These are phyloP conservation scores for Actinernus sp. DNA, from an alignment of 92 coral and sea anemone genomes.

Conservation along the genomic window DNA sequence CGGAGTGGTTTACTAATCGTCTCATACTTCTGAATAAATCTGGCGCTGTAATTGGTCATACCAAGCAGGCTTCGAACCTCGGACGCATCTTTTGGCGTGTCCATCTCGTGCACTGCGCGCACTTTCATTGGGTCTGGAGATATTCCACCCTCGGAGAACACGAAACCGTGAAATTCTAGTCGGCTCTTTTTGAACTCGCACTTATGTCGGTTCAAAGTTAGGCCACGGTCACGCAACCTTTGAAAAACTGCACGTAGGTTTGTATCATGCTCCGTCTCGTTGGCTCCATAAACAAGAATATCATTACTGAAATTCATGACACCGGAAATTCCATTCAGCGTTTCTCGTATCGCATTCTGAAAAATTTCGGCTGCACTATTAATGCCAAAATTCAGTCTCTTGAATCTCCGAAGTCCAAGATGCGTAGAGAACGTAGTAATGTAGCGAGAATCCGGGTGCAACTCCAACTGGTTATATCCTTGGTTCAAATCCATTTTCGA, in stretches of 20 bases:
- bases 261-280: conserved; percentile 32
- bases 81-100: conserved; percentile 38
- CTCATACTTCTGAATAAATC: conserved; percentile 33
- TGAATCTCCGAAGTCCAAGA: neutral
- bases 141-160: conserved; percentile 37
- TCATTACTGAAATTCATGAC: conserved; percentile 47
- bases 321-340: conserved; percentile 30
- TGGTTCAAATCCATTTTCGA: conserved; percentile 45
- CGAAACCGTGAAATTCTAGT: conserved; percentile 20
- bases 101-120: conserved; percentile 13
- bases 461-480: neutral
- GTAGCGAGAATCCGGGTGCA: neutral
- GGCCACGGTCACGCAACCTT: conserved; percentile 48
- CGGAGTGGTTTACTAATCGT: conserved; percentile 14
- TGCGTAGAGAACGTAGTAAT: conserved; percentile 1
- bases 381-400: conserved; percentile 31
- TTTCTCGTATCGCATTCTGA: conserved; percentile 39
- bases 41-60: conserved; percentile 47
- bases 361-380: conserved; percentile 53
- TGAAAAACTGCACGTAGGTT: conserved; percentile 38
- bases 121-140: conserved; percentile 32
- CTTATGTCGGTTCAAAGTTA: conserved; percentile 42
- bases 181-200: conserved; percentile 29
- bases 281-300: conserved; percentile 39
- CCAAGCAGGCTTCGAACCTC: conserved; percentile 65